Percentiles rank a stretch among this genome's conserved stretches.
phyloP scores from a whole-genome alignment of 2,113 vertebrate species.

The human (Homo sapiens) region GRCh38 chr14:37860001-37860500 shows the following conservation, averaged over 20 bases:
- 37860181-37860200: background rate
- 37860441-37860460: background rate
- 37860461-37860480: background rate
- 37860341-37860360: background rate
- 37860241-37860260: background rate
- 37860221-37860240: constrained; percentile 24
- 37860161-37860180: constrained; percentile 24
- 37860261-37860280: background rate
- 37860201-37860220: constrained; percentile 12
- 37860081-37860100: constrained; percentile 5
- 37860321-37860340: background rate
- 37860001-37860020: constrained; percentile 58
- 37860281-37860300: background rate
- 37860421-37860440: background rate
- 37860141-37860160: constrained; percentile 16
- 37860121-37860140: background rate
- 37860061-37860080: constrained; percentile 26
- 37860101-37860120: background rate
- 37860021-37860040: background rate
- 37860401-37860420: background rate
- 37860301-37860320: background rate
- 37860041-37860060: background rate
- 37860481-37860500: background rate
- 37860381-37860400: background rate
- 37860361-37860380: background rate